These are phyloP conservation scores for Anableps anableps DNA, from an alignment of 2,797 vertebrate genomes.

Conservation along the genomic window DNA sequence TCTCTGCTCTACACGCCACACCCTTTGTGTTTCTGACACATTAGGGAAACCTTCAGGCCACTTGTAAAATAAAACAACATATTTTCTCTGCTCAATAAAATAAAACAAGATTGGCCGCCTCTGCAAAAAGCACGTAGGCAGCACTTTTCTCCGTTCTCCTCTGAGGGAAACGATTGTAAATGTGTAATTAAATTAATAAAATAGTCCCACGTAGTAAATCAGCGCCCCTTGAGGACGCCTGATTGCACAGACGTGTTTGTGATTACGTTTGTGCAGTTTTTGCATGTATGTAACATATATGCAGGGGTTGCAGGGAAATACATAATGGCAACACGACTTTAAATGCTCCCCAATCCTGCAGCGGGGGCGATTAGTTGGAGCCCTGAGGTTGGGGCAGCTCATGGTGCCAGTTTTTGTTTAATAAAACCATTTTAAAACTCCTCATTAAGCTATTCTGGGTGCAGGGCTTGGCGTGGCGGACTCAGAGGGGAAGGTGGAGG, in stretches of 20 bases:
- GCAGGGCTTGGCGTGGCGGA: conserved; percentile 45
- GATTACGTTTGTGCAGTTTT: conserved; percentile 34
- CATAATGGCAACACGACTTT: conserved; percentile 61
- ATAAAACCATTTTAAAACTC: conserved; percentile 77
- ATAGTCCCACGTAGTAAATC: conserved; percentile 76
- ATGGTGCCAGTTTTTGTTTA: conserved; percentile 69
- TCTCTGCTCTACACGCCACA: conserved; percentile 55
- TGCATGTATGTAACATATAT: conserved; percentile 26
- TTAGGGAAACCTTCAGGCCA: conserved; percentile 74
- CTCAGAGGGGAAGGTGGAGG: conserved; percentile 41
- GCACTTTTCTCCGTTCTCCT: conserved; percentile 74
- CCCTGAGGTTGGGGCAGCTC: conserved; percentile 38
- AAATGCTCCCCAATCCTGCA: conserved; percentile 50
- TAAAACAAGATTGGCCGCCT: conserved; percentile 70
- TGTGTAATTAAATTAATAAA: conserved; percentile 83
- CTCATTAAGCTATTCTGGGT: conserved; percentile 82
- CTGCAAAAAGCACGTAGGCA: conserved; percentile 75
- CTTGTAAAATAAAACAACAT: conserved; percentile 79
- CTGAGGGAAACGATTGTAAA: conserved; percentile 76
- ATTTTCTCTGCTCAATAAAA: conserved; percentile 75
- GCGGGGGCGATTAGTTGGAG: conserved; percentile 39
- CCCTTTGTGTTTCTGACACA: conserved; percentile 75
- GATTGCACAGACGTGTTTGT: conserved; percentile 37
- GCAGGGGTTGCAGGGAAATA: conserved; percentile 31
- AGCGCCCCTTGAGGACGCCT: conserved; percentile 56